Evolutionary conservation across 2,113 vertebrate species (phyloP).

Genomic region (Guaruba guarouba): DNA sequence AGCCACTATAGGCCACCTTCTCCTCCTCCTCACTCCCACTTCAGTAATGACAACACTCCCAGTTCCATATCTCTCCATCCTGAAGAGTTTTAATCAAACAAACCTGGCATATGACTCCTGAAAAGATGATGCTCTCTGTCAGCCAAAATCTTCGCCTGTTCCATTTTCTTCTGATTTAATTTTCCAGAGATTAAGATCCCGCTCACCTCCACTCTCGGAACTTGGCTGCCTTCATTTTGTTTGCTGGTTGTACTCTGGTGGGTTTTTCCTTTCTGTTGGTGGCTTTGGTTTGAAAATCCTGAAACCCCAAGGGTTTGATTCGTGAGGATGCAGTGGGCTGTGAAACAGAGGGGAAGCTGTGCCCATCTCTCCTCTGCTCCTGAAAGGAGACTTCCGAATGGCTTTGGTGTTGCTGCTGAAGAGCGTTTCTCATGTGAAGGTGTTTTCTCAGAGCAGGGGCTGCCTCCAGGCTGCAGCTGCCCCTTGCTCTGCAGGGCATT

Average conservation of each 20-base stretch:
- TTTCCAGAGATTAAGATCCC: slow-evolving; percentile 76
- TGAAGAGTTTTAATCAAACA: slow-evolving; percentile 51
- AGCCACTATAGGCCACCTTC: background rate
- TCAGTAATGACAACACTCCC: slow-evolving; percentile 4
- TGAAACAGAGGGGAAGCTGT: background rate
- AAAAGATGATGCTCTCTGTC: background rate
- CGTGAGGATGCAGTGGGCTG: background rate
- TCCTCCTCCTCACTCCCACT: background rate
- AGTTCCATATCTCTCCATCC: background rate
- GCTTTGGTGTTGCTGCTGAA: background rate
- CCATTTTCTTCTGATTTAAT: slow-evolving; percentile 76
- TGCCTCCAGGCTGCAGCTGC: background rate
- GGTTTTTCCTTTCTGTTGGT: background rate
- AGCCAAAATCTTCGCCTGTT: slow-evolving; percentile 57
- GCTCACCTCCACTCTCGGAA: slow-evolving; percentile 52
- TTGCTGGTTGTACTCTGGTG: slow-evolving; percentile 32
- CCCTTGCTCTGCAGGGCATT: background rate
- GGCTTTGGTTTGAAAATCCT: background rate
- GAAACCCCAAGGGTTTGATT: background rate
- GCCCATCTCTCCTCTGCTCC: background rate
- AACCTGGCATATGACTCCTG: background rate
- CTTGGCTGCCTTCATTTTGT: background rate
- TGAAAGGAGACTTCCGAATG: background rate
- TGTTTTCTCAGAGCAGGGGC: background rate
- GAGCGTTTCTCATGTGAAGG: background rate